Percentiles rank a stretch among this genome's conserved stretches.
These are phyloP conservation scores for Macrobrachium rosenbergii DNA, from an alignment of 1,140 invertebrate species.

Conservation along the genomic window DNA sequence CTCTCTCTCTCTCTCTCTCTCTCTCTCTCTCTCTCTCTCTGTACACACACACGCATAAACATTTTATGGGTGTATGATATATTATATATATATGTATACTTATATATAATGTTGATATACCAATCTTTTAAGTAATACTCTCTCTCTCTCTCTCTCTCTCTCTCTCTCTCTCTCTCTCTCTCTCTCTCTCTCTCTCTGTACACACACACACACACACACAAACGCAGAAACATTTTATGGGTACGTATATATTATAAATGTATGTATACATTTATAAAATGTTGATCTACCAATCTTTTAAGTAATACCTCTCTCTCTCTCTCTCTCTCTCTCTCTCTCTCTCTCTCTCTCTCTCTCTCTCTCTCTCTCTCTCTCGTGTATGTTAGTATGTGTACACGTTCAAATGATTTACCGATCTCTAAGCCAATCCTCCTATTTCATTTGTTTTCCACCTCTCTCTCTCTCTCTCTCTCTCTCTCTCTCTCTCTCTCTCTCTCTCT, in stretches of 20 bases:
- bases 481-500: too few species aligned
- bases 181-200: background rate
- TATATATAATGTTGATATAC: too few species aligned
- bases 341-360: constrained; percentile 20
- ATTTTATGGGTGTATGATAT: too few species aligned
- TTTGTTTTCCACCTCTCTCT: too few species aligned
- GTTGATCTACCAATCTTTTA: background rate
- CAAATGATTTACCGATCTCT: too few species aligned
- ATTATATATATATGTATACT: too few species aligned
- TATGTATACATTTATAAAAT: background rate
- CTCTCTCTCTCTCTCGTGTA: constrained; percentile 5
- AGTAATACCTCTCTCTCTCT: background rate
- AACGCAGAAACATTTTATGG: background rate
- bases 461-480: too few species aligned
- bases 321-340: constrained; percentile 20
- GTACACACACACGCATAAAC: too few species aligned
- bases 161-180: background rate
- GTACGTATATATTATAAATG: background rate
- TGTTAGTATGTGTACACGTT: background rate
- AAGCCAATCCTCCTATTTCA: too few species aligned
- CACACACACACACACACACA: too few species aligned
- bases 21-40: too few species aligned
- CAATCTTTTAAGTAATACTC: background rate
- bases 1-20: too few species aligned
- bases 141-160: background rate